Base-by-base conservation (phyloP, 1,140 invertebrate genomes). In the Antheraea mylitta region DNA sequence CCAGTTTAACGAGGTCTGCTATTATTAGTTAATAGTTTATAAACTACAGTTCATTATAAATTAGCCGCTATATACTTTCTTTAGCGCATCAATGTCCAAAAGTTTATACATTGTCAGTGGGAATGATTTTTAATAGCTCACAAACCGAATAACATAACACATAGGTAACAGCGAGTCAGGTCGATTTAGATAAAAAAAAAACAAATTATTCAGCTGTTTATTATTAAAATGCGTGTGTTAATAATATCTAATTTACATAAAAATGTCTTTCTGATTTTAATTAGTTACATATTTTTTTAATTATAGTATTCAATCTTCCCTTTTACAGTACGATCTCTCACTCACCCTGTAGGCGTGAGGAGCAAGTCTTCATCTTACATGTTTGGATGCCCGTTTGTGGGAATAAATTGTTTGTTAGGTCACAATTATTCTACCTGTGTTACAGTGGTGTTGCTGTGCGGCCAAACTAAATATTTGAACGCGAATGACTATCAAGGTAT, bases 41-140 rank as follows among this genome's bases (percentile, higher is more conserved):
- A 6, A 53, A 53, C 45, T 13, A 53, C 45, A 13, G 45, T 16
- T 16, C 45, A 53, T 16, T 13, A 16, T 53, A 53, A 53, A 53
- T 53, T 53, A 53, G 45, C 10, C 45, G 45, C 45, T 53, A 53
- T 53, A 53, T 53, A 53, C 45, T 53, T 53, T 53, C 45, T 53
- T 53, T 53, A 53, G 45, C 45, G 6, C 45, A 53, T 53, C 45
- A 53, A 53, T 53, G 45, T 53, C 45, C 45, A 53, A 53, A 53
- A 53, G 45, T 53, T 53, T 53, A 53, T 53, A 16, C 45, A 53
- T 53, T 53, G 45, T 53, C 45, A 53, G 45, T 53, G 45, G 13
- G 45, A 53, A 53, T 53, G 45, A 53, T 53, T 53, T 53, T 53
- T 53, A 53, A 53, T 53, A 53, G 45, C 45, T 53, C 45, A 53